Evolutionary conservation across 2,113 vertebrate species (phyloP).

Genomic region (Ptychochromis oligacanthus): DNA sequence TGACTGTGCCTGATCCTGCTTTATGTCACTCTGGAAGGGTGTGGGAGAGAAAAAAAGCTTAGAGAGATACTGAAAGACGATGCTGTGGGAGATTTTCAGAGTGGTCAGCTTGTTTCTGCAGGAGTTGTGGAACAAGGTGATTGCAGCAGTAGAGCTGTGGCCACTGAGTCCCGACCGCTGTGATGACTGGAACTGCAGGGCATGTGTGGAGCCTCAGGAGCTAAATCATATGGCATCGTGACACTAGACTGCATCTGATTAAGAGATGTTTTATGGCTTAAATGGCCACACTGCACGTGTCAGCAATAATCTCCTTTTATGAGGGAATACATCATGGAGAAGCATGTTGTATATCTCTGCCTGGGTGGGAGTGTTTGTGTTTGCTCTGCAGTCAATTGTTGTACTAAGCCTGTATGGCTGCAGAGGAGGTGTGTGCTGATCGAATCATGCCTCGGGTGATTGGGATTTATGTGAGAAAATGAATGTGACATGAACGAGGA

Average conservation of each 20-base stretch:
- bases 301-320: conserved; percentile 16
- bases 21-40: neutral
- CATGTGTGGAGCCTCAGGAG: neutral
- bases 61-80: neutral
- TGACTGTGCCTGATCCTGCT: conserved; percentile 22
- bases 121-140: conserved; percentile 31
- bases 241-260: conserved; percentile 1
- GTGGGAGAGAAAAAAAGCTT: neutral
- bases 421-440: conserved; percentile 1
- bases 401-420: neutral
- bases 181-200: conserved; percentile 36
- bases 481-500: conserved; percentile 9
- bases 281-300: conserved; percentile 1
- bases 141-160: conserved; percentile 42
- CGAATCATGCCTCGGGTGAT: neutral
- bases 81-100: conserved; percentile 16
- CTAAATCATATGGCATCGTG: conserved; percentile 23
- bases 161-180: conserved; percentile 22
- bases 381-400: conserved; percentile 24
- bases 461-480: conserved; percentile 21
- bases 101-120: conserved; percentile 18
- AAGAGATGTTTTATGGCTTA: conserved; percentile 21
- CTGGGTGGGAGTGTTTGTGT: neutral
- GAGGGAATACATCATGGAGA: conserved; percentile 4
- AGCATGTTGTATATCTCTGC: neutral